phyloP scores from a whole-genome alignment of 2,888 invertebrate species.

The Epicampocera succincta region DNA sequence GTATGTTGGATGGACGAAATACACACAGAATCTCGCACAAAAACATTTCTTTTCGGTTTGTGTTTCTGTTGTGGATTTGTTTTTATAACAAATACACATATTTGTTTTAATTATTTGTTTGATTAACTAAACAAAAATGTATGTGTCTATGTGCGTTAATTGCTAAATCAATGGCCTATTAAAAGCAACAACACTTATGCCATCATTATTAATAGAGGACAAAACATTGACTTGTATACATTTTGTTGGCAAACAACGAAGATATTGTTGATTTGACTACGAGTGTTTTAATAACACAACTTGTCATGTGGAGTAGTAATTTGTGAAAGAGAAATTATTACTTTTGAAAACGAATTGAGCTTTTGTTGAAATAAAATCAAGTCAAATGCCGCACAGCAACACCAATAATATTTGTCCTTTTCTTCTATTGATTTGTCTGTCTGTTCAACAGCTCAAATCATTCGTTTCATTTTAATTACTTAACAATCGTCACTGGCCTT shows the following conservation, averaged over 20 bases:
- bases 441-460: background rate
- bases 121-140: constrained; percentile 47
- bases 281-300: too few species aligned
- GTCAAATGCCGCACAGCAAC: background rate
- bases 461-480: background rate
- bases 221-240: background rate
- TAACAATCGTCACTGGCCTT: too few species aligned
- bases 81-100: background rate
- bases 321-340: constrained; percentile 12
- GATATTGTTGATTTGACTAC: background rate
- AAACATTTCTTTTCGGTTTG: too few species aligned
- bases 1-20: too few species aligned
- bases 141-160: constrained; percentile 31
- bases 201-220: background rate
- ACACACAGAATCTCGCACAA: too few species aligned
- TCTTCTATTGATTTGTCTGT: background rate
- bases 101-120: constrained; percentile 56
- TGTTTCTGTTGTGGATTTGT: too few species aligned
- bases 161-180: constrained; percentile 31
- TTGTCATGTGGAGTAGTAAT: background rate
- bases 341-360: constrained; percentile 2
- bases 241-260: constrained; percentile 7
- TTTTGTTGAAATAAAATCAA: background rate
- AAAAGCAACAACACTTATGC: background rate
- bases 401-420: background rate